Conservation (phyloP, 2,888 invertebrate species). For the Drosophila emarginata region DNA sequence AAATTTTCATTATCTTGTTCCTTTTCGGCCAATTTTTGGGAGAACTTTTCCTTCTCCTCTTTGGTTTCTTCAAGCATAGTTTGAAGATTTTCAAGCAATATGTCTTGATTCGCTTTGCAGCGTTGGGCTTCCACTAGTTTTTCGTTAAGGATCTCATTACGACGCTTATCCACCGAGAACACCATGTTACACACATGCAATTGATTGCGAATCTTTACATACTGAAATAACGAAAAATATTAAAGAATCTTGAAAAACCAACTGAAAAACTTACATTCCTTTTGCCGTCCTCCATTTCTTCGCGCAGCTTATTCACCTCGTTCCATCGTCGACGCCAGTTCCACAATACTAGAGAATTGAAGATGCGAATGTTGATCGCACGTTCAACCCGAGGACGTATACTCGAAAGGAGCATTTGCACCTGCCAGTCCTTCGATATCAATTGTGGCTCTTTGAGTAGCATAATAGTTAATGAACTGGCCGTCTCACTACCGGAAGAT, state of each 20-base stretch:
- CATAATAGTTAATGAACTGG: slow-evolving; percentile 26
- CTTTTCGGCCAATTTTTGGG: slow-evolving; percentile 47
- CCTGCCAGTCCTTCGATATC: slow-evolving; percentile 25
- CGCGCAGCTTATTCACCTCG: slow-evolving; percentile 76
- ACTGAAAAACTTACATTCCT: slow-evolving; percentile 63
- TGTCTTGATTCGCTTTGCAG: slow-evolving; percentile 69
- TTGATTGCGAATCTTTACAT: slow-evolving; percentile 79
- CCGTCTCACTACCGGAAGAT: slow-evolving; percentile 1
- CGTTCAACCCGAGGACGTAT: slow-evolving; percentile 62
- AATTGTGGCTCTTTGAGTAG: slow-evolving; percentile 42
- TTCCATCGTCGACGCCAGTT: slow-evolving; percentile 80
- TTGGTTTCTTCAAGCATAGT: slow-evolving; percentile 54
- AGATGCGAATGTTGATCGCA: slow-evolving; percentile 79
- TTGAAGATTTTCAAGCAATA: slow-evolving; percentile 59
- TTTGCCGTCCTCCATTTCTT: slow-evolving; percentile 74
- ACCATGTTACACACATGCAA: slow-evolving; percentile 79
- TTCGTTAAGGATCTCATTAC: slow-evolving; percentile 74
- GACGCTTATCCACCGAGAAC: slow-evolving; percentile 79
- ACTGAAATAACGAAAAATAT: slow-evolving; percentile 44
- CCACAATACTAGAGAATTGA: slow-evolving; percentile 79
- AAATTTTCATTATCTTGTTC: slow-evolving; percentile 69
- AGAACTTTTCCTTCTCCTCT: slow-evolving; percentile 62
- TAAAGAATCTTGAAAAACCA: neutral
- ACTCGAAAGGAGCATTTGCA: slow-evolving; percentile 35
- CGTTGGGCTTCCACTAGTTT: slow-evolving; percentile 69